Evolutionary conservation across 2,113 vertebrate species (phyloP), one percentile per base, ranked within the genome.

Genomic region (Lonchura striata): DNA sequence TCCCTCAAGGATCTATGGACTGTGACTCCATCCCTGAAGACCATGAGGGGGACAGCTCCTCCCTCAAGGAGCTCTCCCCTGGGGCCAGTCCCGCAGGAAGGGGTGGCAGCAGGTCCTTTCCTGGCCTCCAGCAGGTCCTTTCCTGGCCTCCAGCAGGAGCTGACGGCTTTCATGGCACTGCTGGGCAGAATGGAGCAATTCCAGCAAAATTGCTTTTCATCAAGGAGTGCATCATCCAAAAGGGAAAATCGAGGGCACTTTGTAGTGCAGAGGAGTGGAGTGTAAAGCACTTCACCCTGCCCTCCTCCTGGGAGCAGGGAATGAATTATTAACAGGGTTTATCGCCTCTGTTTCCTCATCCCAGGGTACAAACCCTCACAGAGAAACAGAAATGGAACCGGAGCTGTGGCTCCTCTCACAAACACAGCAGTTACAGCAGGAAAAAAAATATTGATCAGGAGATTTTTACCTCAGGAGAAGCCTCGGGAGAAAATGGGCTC

Each of bases 141-240:
- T 3, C 27, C 68, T 0, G 18, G 25, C 39, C 24, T 76, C 61
- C 6, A 8, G 63, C 30, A 17, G 68, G 61, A 72, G 49, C 74
- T 17, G 52, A 12, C 30, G 39, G 41, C 11, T 52, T 56, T 53
- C 28, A 5, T 9, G 57, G 11, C 47, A 4, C 8, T 25, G 49
- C 14, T 0, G 1, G 46, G 37, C 52, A 66, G 33, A 47, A 25
- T 0, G 0, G 54, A 69, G 11, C 31, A 16, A 27, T 19, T 30
- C 19, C 92, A 42, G 64, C 19, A 42, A 31, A 41, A 54, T 3
- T 35, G 44, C 17, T 50, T 65, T 74, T 33, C 11, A 18, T 41
- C 14, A 7, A 52, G 82, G n/a, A 66, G 17, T 3, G 15, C 23
- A 4, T 47, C 77, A 37, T 27, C 33, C 24, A 47, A 31, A 63